Conservation (phyloP, 2,113 vertebrate genomes). For the Lophochroa leadbeateri region DNA sequence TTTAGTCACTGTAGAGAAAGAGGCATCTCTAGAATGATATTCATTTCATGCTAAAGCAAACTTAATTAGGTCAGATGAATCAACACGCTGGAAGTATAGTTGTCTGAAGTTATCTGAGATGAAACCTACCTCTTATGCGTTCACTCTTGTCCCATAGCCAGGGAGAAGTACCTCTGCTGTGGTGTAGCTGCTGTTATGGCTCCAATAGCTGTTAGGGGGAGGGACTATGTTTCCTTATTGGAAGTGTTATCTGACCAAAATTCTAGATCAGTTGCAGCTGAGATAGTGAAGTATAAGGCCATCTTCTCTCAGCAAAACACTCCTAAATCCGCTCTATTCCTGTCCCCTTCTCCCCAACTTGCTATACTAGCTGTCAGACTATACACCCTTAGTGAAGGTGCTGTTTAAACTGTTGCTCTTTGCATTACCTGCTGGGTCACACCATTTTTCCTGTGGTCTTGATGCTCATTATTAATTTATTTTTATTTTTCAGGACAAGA, state of each 20-base stretch:
- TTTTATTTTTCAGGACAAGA: background rate
- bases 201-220: background rate
- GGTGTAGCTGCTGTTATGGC: background rate
- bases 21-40: background rate
- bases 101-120: background rate
- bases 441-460: background rate
- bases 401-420: background rate
- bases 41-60: background rate
- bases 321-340: background rate
- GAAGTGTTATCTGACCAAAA: background rate
- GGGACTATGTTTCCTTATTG: background rate
- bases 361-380: background rate
- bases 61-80: background rate
- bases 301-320: background rate
- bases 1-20: background rate
- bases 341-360: background rate
- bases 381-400: background rate
- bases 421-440: background rate
- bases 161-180: background rate
- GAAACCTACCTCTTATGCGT: background rate
- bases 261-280: background rate
- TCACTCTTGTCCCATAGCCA: background rate
- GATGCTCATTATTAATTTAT: background rate
- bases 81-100: background rate
- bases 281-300: background rate